These are phyloP conservation scores for Cylloceria caligata DNA, from an alignment of 2,888 invertebrate genomes.

Conservation along the genomic window DNA sequence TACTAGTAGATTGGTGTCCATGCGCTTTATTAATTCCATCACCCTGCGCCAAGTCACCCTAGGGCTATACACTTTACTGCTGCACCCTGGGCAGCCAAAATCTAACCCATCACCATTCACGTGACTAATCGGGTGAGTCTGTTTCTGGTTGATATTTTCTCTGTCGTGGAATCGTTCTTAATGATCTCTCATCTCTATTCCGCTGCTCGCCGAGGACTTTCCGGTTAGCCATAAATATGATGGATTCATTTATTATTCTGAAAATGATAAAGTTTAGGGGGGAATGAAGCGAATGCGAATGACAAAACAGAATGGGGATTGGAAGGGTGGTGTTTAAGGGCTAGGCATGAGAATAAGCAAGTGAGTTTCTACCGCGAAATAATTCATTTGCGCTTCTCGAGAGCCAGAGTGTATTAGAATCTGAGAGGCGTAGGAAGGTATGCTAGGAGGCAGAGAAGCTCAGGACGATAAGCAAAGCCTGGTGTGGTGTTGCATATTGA, in stretches of 20 bases:
- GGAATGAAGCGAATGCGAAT: not conserved
- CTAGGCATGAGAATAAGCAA: not conserved
- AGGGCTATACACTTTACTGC: conserved; percentile 56
- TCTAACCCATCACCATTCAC: conserved; percentile 68
- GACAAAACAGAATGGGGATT: not conserved
- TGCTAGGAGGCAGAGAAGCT: conserved; percentile 54
- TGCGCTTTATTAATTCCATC: conserved; percentile 84
- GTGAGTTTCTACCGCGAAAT: conserved; percentile 30
- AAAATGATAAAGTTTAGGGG: not conserved
- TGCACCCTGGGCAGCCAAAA: conserved; percentile 69
- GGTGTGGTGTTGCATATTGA: conserved; percentile 84
- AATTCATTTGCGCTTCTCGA: conserved; percentile 39
- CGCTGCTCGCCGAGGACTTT: not conserved
- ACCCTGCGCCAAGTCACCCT: conserved; percentile 66
- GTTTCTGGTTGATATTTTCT: conserved; percentile 8
- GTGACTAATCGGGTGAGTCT: conserved; percentile 65
- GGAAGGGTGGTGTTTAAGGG: not conserved
- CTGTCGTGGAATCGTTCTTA: conserved; percentile 20
- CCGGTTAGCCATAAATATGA: conserved; percentile 16
- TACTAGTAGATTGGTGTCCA: conserved; percentile 80
- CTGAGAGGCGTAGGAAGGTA: conserved; percentile 14
- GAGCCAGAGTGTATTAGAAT: conserved; percentile 48
- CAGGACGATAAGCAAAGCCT: conserved; percentile 83
- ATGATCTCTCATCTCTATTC: conserved; percentile 33
- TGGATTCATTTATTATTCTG: conserved; percentile 13